A percentile compares a stretch with the other conserved stretches of the same genome.
Evolutionary conservation across 2,113 vertebrate genomes (phyloP).

Genomic region (Nothobranchius furzeri): DNA sequence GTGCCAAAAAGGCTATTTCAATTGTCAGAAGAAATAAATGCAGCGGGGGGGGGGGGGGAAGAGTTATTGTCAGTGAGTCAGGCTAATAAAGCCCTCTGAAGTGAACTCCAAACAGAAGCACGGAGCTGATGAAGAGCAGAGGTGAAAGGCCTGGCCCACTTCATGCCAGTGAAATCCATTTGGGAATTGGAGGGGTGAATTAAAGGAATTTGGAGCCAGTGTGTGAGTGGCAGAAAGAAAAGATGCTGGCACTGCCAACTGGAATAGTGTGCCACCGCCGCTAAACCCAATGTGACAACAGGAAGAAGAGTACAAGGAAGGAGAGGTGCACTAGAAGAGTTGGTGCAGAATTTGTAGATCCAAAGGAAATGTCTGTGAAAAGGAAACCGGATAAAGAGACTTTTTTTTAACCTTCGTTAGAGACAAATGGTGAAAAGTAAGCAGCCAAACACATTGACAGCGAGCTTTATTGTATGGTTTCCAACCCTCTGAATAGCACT

Average conservation of each 20-base stretch:
- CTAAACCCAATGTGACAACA: constrained; percentile 27
- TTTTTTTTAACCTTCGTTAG: constrained; percentile 11
- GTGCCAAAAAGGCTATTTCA: constrained; percentile 3
- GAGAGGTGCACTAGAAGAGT: constrained; percentile 3
- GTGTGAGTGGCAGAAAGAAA: constrained; percentile 36
- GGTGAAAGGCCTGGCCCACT: constrained; percentile 28
- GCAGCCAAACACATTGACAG: constrained; percentile 32
- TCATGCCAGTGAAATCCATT: constrained; percentile 35
- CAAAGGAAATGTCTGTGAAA: constrained; percentile 49
- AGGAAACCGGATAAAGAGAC: constrained; percentile 39
- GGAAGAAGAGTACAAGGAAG: constrained; percentile 20
- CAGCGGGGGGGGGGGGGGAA: not conserved
- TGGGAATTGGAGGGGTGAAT: constrained; percentile 41
- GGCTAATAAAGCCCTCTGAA: constrained; percentile 36
- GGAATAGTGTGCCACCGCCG: constrained; percentile 34
- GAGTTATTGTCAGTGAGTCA: constrained; percentile 20
- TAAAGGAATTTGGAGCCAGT: constrained; percentile 20
- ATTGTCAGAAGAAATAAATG: not conserved
- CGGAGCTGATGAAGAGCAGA: constrained; percentile 7
- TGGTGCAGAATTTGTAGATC: constrained; percentile 24
- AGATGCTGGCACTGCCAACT: constrained; percentile 43
- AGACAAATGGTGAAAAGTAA: constrained; percentile 45
- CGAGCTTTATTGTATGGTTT: constrained; percentile 37
- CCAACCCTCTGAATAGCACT: constrained; percentile 35
- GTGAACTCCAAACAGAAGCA: constrained; percentile 13